phyloP scores from a whole-genome alignment of 1,140 invertebrate species.

The Neotoxoptera formosana region DNA sequence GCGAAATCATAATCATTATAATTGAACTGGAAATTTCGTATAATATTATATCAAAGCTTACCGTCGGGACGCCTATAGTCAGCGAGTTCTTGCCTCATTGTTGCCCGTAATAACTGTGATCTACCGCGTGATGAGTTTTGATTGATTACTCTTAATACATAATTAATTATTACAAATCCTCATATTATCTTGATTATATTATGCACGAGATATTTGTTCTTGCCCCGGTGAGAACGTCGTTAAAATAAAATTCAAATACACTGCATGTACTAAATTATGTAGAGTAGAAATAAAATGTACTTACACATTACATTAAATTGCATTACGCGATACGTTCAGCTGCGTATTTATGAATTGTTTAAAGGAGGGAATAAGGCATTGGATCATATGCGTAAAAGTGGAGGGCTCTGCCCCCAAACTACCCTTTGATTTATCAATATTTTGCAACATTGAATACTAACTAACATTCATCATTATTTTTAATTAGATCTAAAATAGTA shows the following conservation, averaged over 20 bases:
- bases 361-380: too few species aligned
- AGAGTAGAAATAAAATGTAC: too few species aligned
- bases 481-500: too few species aligned
- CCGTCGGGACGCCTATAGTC: neutral
- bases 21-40: neutral
- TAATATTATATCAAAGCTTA: neutral
- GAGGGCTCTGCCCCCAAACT: too few species aligned
- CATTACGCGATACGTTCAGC: too few species aligned
- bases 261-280: too few species aligned
- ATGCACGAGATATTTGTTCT: neutral
- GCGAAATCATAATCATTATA: neutral
- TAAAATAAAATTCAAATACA: neutral
- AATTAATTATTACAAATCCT: neutral
- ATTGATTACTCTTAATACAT: neutral
- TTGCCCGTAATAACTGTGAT: neutral
- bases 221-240: neutral
- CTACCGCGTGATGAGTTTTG: neutral
- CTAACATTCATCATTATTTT: too few species aligned
- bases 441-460: too few species aligned
- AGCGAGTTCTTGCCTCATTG: neutral
- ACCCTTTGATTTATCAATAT: too few species aligned
- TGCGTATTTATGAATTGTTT: too few species aligned
- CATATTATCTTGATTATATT: neutral
- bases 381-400: too few species aligned
- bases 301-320: too few species aligned